Base-by-base conservation (phyloP, 2,888 invertebrate species). In the Tinea trinotella region DNA sequence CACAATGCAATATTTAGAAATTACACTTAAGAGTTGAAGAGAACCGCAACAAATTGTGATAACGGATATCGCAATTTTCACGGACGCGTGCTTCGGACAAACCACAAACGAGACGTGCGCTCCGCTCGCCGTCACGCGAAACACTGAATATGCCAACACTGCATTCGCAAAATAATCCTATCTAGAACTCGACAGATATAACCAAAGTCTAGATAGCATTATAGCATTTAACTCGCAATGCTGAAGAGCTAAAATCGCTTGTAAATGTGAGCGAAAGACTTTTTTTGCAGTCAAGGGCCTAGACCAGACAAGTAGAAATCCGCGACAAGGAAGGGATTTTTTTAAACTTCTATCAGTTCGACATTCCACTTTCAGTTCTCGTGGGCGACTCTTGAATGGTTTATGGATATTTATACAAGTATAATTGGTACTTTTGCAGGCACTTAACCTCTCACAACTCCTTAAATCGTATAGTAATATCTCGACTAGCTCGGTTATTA, bases 221-320 rank as follows among this genome's bases (percentile, higher is more conserved):
- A 3, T 22, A 22, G 7, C 3, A 22, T 22, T 22, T 22, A 7
- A 22, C 22, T 22, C 22, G 7, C 22, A 22, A 22, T 22, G 35
- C 3, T 35, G 4, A 4, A 35, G 12, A 35, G 10, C 35, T n/a
- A 35, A 3, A 35, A 35, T 35, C n/a, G 35, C n/a, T 35, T 35
- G n/a, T 24, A 24, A 24, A 24, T 24, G 9, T 5, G 24, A 7
- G 24, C 6, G 24, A 36, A 12, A 36, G 7, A 36, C 4, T 44
- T 44, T 44, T 44, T 44, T 17, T 5, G 44, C 44, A 17, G 7
- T 44, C 7, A 44, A 44, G 44, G 44, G 44, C 44, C 36, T 36
- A 36, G 22, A 22, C 22, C 10, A 35, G 35, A 35, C 35, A 4
- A n/a, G 44, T 44, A 44, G 44, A 44, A 44, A 44, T 44, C 44